Conservation (phyloP, 2,113 vertebrate species). For the Microcebus tavaratra region DNA sequence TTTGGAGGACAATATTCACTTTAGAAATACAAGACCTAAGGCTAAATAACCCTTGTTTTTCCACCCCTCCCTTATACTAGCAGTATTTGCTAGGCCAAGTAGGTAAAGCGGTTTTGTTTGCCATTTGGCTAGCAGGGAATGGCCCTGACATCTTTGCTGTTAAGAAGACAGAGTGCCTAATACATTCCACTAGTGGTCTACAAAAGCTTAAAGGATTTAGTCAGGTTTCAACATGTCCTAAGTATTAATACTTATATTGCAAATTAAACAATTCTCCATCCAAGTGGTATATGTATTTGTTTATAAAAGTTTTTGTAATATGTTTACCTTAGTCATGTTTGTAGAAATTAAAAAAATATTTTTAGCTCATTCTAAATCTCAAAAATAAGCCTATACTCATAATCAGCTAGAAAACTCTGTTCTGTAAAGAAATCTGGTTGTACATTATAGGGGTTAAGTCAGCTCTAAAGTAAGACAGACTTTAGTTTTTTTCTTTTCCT, state of each 20-base stretch:
- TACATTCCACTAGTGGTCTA: background rate
- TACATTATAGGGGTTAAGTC: background rate
- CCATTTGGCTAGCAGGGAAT: background rate
- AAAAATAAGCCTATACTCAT: background rate
- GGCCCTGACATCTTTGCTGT: background rate
- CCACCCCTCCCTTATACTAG: background rate
- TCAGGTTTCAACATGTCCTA: background rate
- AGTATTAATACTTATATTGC: background rate
- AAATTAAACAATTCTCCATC: background rate
- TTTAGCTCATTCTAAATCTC: background rate
- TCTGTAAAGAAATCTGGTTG: background rate
- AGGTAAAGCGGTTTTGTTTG: background rate
- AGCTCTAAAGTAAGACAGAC: background rate
- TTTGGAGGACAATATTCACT: background rate
- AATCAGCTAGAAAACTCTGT: background rate
- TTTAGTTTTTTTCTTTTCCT: background rate
- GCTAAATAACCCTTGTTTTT: background rate
- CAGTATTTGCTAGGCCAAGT: background rate
- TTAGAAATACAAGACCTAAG: background rate
- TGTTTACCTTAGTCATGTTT: background rate
- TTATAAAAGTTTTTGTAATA: background rate
- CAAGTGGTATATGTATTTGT: background rate
- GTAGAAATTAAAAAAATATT: background rate
- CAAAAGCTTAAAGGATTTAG: background rate
- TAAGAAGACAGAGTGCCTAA: background rate